Percentiles rank a stretch among this genome's conserved stretches.
phyloP scores from a whole-genome alignment of 1,140 invertebrate genomes.

The Drosophila auraria region DNA sequence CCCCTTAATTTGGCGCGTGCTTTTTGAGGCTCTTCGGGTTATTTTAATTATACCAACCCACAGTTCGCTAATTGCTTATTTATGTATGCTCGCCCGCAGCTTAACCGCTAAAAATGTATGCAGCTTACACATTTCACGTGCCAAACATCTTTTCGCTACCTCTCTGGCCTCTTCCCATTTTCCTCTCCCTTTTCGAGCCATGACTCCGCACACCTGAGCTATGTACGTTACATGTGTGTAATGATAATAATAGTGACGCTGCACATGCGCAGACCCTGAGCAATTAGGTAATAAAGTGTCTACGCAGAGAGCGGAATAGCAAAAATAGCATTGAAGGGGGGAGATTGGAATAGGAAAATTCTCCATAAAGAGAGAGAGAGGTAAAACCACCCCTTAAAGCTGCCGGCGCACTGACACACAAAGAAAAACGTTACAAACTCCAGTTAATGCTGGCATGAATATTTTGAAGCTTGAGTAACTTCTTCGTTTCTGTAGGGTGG shows the following conservation, averaged over 20 bases:
- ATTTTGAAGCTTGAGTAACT: constrained; percentile 69
- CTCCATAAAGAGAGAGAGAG: neutral
- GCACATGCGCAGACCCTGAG: constrained; percentile 72
- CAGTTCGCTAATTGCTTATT: constrained; percentile 53
- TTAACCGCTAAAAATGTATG: constrained; percentile 53
- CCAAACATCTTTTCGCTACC: constrained; percentile 48
- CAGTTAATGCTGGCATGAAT: constrained; percentile 38
- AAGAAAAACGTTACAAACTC: constrained; percentile 79
- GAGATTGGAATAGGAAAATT: neutral
- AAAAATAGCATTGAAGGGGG: constrained; percentile 1
- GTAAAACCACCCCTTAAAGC: constrained; percentile 62
- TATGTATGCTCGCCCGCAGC: constrained; percentile 54
- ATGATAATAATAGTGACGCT: constrained; percentile 82
- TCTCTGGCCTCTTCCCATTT: neutral
- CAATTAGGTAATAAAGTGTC: constrained; percentile 76
- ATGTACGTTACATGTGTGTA: constrained; percentile 42
- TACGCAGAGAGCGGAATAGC: constrained; percentile 35
- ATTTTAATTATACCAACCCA: constrained; percentile 47
- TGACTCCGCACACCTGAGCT: constrained; percentile 63
- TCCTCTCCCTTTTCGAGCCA: constrained; percentile 38
- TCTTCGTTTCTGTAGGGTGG: constrained; percentile 36
- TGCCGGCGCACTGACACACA: constrained; percentile 66
- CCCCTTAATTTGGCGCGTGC: constrained; percentile 46
- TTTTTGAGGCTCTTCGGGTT: constrained; percentile 6
- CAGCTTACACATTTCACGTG: constrained; percentile 79